Evolutionary conservation across 2,888 invertebrate species (phyloP).

Genomic region (Hirudinaria manillensis): DNA sequence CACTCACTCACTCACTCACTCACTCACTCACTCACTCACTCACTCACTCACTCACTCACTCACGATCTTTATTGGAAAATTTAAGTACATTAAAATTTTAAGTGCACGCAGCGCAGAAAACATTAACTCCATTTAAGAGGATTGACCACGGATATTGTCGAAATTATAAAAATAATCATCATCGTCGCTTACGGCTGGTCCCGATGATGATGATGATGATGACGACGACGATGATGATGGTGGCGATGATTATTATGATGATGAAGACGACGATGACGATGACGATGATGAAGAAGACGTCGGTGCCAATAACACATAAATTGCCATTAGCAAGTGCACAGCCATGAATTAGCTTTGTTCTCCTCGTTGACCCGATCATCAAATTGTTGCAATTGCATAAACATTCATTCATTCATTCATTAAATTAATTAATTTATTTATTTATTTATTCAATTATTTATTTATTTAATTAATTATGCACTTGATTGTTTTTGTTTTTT

Average conservation of each 20-base stretch:
- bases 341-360: too few species aligned
- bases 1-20: conserved; percentile 4
- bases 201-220: neutral
- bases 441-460: neutral
- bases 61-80: neutral
- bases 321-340: too few species aligned
- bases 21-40: conserved; percentile 15
- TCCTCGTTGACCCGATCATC: too few species aligned
- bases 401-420: too few species aligned
- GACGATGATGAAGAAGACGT: conserved; percentile 28
- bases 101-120: too few species aligned
- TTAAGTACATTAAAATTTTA: too few species aligned
- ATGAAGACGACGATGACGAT: conserved; percentile 29
- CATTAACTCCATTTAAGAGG: too few species aligned
- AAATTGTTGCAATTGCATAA: too few species aligned
- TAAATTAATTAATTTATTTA: too few species aligned
- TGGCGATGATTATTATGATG: conserved; percentile 31
- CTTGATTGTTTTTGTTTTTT: too few species aligned
- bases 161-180: too few species aligned
- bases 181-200: neutral
- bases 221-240: conserved; percentile 17
- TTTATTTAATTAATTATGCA: too few species aligned
- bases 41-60: neutral
- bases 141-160: neutral
- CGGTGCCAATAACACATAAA: neutral